phyloP scores from a whole-genome alignment of 2,113 vertebrate species.

The Microcebus murinus region DNA sequence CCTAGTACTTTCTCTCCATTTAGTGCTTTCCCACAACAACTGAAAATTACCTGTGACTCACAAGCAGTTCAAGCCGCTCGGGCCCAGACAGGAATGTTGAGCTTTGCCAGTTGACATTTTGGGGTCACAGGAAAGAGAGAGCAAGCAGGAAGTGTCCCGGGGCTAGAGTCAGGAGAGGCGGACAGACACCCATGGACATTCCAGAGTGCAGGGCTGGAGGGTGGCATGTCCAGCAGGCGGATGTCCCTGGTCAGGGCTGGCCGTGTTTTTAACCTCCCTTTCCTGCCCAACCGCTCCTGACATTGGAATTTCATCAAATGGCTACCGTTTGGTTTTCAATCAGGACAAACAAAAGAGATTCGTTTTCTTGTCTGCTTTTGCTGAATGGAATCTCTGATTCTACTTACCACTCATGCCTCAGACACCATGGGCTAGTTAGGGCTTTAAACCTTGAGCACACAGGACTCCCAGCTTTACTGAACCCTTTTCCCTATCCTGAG shows the following conservation, averaged over 20 bases:
- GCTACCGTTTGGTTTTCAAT: constrained; percentile 62
- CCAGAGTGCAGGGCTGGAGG: neutral
- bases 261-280: neutral
- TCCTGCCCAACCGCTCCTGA: constrained; percentile 31
- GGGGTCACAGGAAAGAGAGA: constrained; percentile 42
- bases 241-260: constrained; percentile 22
- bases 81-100: constrained; percentile 25
- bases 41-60: constrained; percentile 56
- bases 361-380: constrained; percentile 61
- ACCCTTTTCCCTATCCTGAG: neutral
- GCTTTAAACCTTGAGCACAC: neutral
- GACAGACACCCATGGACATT: neutral
- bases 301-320: constrained; percentile 63
- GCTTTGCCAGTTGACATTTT: constrained; percentile 28
- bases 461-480: neutral
- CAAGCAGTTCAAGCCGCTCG: neutral
- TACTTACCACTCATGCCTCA: neutral
- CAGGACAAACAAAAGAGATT: constrained; percentile 68
- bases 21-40: neutral
- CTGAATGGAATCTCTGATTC: constrained; percentile 65
- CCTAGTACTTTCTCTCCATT: neutral
- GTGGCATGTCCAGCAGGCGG: neutral
- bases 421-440: neutral
- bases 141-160: constrained; percentile 27
- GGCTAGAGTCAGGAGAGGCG: constrained; percentile 14